Evolutionary conservation across 2,888 invertebrate genomes (phyloP).

Genomic region (Drosophila barbarae): DNA sequence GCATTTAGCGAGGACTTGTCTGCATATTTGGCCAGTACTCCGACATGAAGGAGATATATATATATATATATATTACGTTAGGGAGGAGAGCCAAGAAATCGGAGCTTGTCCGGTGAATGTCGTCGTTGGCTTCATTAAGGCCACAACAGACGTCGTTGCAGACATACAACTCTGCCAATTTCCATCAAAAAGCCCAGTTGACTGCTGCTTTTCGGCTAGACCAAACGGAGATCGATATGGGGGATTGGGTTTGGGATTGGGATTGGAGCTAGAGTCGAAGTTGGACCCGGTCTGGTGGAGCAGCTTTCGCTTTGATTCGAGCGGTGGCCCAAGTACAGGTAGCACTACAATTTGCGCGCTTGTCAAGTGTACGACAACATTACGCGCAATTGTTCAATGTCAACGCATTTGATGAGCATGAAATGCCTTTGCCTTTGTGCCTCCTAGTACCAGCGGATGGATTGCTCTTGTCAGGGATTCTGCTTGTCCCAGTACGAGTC

Average conservation of each 20-base stretch:
- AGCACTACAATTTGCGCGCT: constrained; percentile 73
- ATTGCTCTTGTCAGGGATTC: constrained; percentile 39
- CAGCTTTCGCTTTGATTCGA: constrained; percentile 60
- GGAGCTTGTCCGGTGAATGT: constrained; percentile 57
- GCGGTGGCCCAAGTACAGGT: constrained; percentile 50
- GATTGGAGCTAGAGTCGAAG: not conserved
- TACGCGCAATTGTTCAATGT: constrained; percentile 76
- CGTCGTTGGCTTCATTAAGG: constrained; percentile 69
- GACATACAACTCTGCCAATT: constrained; percentile 69
- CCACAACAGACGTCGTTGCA: constrained; percentile 34
- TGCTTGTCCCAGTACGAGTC: constrained; percentile 13
- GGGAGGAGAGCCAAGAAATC: constrained; percentile 13
- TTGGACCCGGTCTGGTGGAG: not conserved
- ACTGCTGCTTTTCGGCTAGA: constrained; percentile 54
- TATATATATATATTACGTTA: not conserved
- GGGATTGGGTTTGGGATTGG: constrained; percentile 20
- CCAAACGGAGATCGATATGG: constrained; percentile 57
- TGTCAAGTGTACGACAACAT: constrained; percentile 75
- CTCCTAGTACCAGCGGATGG: constrained; percentile 24
- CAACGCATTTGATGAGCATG: constrained; percentile 74
- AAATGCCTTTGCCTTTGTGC: constrained; percentile 55
- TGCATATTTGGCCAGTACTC: constrained; percentile 62
- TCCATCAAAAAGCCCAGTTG: constrained; percentile 63
- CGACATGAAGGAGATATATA: not conserved
- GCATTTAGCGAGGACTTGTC: constrained; percentile 65